Percentiles rank a stretch among this genome's conserved stretches.
Conservation (phyloP, 2,113 vertebrate species). For the Spheniscus mendiculus region DNA sequence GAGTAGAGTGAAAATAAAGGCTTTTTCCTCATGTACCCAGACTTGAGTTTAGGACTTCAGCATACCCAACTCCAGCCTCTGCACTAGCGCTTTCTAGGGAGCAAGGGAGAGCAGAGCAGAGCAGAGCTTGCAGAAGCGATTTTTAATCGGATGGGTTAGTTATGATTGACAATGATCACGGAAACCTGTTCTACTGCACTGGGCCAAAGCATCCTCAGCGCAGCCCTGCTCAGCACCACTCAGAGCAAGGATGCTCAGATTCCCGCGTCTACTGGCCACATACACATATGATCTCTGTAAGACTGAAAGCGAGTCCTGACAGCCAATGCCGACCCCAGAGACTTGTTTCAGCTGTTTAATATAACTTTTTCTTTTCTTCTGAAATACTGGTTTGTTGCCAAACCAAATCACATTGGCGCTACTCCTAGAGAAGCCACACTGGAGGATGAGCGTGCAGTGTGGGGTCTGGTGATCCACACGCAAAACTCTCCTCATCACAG, state of each 20-base stretch:
- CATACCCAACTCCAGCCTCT: not conserved
- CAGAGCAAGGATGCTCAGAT: not conserved
- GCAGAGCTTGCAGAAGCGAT: not conserved
- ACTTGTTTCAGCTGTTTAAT: not conserved
- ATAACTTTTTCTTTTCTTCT: not conserved
- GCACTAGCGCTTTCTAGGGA: not conserved
- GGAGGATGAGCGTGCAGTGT: not conserved
- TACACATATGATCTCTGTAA: not conserved
- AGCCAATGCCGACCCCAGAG: not conserved
- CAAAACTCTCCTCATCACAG: not conserved
- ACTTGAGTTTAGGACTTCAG: not conserved
- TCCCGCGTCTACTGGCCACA: not conserved
- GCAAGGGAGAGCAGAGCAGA: not conserved
- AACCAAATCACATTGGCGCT: not conserved
- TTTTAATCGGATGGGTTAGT: not conserved
- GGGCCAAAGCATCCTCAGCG: not conserved
- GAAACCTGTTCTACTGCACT: not conserved
- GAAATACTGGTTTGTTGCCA: not conserved
- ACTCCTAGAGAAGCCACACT: not conserved
- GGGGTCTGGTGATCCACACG: not conserved
- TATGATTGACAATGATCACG: not conserved
- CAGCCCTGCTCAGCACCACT: not conserved
- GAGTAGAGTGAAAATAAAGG: not conserved
- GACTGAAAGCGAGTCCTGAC: not conserved
- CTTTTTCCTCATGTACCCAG: not conserved